These are phyloP conservation scores for Oenanthe oenanthe DNA, from an alignment of 2,113 vertebrate species.

Conservation along the genomic window DNA sequence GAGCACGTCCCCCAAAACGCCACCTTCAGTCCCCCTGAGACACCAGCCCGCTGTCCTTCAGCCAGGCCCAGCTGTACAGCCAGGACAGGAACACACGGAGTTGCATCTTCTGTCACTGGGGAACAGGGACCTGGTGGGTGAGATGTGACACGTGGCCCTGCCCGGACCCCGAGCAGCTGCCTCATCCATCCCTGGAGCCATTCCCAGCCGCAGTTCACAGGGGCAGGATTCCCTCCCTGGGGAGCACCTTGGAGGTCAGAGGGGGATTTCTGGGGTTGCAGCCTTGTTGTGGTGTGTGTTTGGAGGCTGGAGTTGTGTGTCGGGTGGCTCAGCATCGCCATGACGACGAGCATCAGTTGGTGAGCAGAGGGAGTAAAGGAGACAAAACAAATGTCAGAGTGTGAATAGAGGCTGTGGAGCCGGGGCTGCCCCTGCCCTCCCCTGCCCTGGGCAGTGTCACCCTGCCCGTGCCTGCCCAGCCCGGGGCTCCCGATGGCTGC, in stretches of 20 bases:
- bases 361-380: constrained; percentile 71
- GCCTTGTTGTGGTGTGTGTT: constrained; percentile 28
- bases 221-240: background rate
- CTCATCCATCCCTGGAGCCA: background rate
- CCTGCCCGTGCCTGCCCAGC: background rate
- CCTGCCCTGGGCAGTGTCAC: background rate
- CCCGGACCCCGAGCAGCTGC: background rate
- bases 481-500: background rate
- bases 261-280: background rate
- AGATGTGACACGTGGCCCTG: background rate
- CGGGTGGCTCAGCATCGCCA: constrained; percentile 64
- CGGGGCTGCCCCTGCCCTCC: background rate
- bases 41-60: background rate
- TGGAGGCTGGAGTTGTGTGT: constrained; percentile 49
- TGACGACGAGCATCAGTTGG: constrained; percentile 60
- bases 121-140: fast-evolving
- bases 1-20: background rate
- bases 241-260: background rate
- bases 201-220: fast-evolving
- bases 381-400: constrained; percentile 69
- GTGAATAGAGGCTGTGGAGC: background rate
- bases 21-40: too few species aligned
- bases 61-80: background rate
- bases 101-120: fast-evolving
- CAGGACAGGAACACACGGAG: fast-evolving